A percentile compares a stretch with the other conserved stretches of the same genome.
Evolutionary conservation across 1,140 invertebrate genomes (phyloP).

Genomic region (Eurosta solidaginis): DNA sequence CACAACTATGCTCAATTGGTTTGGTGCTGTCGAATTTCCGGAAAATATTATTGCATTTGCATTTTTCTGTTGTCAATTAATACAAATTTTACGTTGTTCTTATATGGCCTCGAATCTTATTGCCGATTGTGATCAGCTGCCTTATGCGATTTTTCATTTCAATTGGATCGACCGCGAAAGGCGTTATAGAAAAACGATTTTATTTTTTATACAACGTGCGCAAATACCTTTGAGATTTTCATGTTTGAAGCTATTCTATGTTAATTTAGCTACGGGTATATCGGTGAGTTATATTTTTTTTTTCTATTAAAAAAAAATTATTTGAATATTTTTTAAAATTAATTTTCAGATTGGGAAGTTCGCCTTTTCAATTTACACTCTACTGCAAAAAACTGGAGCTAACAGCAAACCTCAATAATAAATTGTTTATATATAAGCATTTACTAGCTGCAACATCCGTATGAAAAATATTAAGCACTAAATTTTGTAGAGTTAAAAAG

Average conservation of each 20-base stretch:
- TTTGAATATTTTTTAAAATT: too few species aligned
- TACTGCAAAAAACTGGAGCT: neutral
- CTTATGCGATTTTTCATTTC: neutral
- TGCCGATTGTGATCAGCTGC: neutral
- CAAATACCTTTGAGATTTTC: neutral
- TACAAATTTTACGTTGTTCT: neutral
- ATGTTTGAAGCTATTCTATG: neutral
- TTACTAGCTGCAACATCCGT: too few species aligned
- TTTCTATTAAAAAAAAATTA: too few species aligned
- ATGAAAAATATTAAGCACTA: too few species aligned
- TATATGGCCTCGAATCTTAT: neutral
- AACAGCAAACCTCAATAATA: neutral
- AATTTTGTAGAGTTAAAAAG: too few species aligned
- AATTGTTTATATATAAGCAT: too few species aligned
- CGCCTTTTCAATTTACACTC: neutral
- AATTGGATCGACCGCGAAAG: neutral
- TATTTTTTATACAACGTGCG: neutral
- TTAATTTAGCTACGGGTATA: neutral
- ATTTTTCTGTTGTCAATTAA: neutral
- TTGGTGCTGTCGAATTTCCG: neutral
- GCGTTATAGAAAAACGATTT: neutral
- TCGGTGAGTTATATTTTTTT: too few species aligned
- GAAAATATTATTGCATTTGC: constrained; percentile 1
- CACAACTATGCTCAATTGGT: neutral
- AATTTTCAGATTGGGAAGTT: neutral